Conservation (phyloP, 2,888 invertebrate genomes). For the Campoplex nolae region DNA sequence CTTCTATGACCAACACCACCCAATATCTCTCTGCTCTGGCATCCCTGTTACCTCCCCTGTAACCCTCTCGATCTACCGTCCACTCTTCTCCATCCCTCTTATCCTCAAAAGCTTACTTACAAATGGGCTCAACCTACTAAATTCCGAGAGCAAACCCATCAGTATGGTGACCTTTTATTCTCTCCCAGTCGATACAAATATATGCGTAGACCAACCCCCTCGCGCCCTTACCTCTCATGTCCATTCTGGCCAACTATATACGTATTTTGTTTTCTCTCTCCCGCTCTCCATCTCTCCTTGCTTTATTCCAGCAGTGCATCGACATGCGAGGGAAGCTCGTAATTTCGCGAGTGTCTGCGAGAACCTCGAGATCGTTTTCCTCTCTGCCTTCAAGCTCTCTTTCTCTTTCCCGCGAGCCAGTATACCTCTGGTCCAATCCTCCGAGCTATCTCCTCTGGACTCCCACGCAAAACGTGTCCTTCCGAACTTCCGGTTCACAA, state of each 20-base stretch:
- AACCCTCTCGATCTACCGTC: slow-evolving; percentile 45
- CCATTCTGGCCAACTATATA: slow-evolving; percentile 9
- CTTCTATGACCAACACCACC: slow-evolving; percentile 39
- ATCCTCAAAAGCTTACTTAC: slow-evolving; percentile 40
- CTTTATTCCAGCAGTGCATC: slow-evolving; percentile 79
- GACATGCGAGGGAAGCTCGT: slow-evolving; percentile 79
- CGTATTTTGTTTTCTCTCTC: slow-evolving; percentile 2
- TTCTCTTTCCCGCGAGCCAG: slow-evolving; percentile 13
- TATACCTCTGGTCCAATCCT: not conserved
- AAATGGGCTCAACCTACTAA: slow-evolving; percentile 10
- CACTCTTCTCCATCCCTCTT: slow-evolving; percentile 53
- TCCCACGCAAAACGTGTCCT: slow-evolving; percentile 28
- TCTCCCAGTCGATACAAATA: not conserved
- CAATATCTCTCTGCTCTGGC: slow-evolving; percentile 64
- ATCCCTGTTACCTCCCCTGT: slow-evolving; percentile 62
- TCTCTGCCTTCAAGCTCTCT: slow-evolving; percentile 8
- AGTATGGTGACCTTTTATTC: slow-evolving; percentile 15
- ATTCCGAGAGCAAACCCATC: not conserved
- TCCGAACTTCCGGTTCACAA: slow-evolving; percentile 46
- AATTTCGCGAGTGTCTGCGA: slow-evolving; percentile 81
- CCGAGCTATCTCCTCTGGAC: slow-evolving; percentile 24
- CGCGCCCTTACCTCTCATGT: slow-evolving; percentile 67
- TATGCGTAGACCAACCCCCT: not conserved
- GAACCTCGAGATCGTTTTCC: slow-evolving; percentile 64
- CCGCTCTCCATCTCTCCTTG: too few relatives aligned